Percentiles rank a stretch among this genome's conserved stretches.
Evolutionary conservation across 2,797 vertebrate species (phyloP).

Genomic region (Salarias fasciatus): DNA sequence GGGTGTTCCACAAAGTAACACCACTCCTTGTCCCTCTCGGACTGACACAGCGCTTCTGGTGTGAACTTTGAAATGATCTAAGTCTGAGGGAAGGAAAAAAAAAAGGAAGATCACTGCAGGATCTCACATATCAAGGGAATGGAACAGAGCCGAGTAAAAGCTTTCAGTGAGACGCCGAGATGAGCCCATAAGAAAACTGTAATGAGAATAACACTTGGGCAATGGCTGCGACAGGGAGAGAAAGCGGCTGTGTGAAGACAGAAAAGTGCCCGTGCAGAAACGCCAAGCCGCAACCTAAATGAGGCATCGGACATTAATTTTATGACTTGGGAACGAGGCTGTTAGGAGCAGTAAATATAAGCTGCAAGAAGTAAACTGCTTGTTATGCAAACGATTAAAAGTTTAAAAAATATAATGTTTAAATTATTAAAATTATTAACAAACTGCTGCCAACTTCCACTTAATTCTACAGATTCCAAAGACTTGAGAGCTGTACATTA

Average conservation of each 20-base stretch:
- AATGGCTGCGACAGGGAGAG: slow-evolving; percentile 20
- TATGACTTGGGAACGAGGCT: not conserved
- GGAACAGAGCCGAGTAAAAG: slow-evolving; percentile 47
- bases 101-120: slow-evolving; percentile 31
- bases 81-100: slow-evolving; percentile 75
- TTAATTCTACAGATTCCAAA: not conserved
- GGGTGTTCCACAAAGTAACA: slow-evolving; percentile 91
- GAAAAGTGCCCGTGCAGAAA: slow-evolving; percentile 9
- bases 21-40: slow-evolving; percentile 95
- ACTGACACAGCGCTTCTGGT: slow-evolving; percentile 92
- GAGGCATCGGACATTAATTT: slow-evolving; percentile 9
- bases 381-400: not conserved
- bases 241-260: not conserved
- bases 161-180: slow-evolving; percentile 50
- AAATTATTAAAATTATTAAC: not conserved
- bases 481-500: slow-evolving; percentile 15
- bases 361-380: too few species aligned
- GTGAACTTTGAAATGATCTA: slow-evolving; percentile 89
- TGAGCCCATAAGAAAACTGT: slow-evolving; percentile 44
- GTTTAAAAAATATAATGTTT: too few species aligned
- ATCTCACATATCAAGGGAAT: slow-evolving; percentile 46
- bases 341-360: not conserved
- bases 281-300: not conserved
- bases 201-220: slow-evolving; percentile 43
- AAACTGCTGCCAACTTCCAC: not conserved